Percentiles rank a stretch among this genome's conserved stretches.
Conservation (phyloP, 2,113 vertebrate genomes). For the Cacatua alba region DNA sequence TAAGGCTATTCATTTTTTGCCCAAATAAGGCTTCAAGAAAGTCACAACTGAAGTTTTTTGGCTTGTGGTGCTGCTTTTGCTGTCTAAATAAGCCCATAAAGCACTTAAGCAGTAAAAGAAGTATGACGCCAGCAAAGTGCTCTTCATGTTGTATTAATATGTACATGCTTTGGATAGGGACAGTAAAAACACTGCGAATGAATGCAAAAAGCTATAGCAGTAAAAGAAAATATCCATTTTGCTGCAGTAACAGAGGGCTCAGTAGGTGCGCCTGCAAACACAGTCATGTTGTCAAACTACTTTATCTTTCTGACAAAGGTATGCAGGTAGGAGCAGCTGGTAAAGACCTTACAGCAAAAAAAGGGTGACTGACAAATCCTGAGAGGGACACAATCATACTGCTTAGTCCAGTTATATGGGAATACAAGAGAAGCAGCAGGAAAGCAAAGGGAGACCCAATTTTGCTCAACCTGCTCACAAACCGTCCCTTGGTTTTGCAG, state of each 20-base stretch:
- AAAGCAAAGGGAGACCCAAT: not conserved
- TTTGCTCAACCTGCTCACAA: not conserved
- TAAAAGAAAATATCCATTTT: not conserved
- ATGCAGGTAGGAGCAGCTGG: not conserved
- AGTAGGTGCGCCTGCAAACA: not conserved
- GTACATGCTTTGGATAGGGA: not conserved
- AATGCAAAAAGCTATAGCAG: not conserved
- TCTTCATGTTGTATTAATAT: not conserved
- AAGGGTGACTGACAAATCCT: not conserved
- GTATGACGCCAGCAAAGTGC: not conserved
- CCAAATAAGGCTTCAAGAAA: constrained; percentile 58
- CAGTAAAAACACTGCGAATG: not conserved
- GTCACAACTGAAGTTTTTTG: constrained; percentile 34
- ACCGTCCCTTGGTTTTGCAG: not conserved
- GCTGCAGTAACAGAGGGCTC: not conserved
- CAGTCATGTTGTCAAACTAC: not conserved
- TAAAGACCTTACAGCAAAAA: not conserved
- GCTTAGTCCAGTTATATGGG: not conserved
- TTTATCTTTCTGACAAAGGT: not conserved
- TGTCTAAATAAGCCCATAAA: constrained; percentile 32
- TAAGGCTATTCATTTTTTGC: constrained; percentile 47
- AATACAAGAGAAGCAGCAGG: not conserved
- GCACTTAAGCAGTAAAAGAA: constrained; percentile 6
- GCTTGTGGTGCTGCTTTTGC: constrained; percentile 22
- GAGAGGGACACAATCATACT: not conserved